Percentiles rank a stretch among this genome's conserved stretches.
These are phyloP conservation scores for Digitonthophagus gazella DNA, from an alignment of 2,888 invertebrate genomes.

Conservation along the genomic window DNA sequence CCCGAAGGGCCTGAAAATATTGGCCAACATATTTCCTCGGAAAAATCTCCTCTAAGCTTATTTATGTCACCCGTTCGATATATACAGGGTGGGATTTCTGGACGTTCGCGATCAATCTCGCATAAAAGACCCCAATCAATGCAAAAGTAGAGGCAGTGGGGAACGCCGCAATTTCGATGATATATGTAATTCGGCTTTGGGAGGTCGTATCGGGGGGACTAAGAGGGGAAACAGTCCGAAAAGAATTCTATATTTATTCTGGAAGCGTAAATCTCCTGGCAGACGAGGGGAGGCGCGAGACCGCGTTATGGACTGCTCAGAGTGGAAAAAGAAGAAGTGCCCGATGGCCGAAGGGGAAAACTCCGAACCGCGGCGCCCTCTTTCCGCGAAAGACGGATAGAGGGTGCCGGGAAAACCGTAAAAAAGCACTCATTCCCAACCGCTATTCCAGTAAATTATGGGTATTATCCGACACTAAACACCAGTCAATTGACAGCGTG, in stretches of 20 bases:
- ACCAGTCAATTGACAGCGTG: conserved; percentile 46
- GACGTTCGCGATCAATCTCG: conserved; percentile 12
- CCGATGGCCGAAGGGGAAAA: conserved; percentile 36
- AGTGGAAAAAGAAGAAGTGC: conserved; percentile 28
- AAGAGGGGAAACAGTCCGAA: neutral
- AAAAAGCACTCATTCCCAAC: conserved; percentile 42
- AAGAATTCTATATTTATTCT: conserved; percentile 39
- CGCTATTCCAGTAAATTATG: conserved; percentile 42
- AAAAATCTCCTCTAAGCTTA: conserved; percentile 1
- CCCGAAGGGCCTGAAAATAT: neutral
- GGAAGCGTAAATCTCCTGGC: conserved; percentile 39
- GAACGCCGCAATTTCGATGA: conserved; percentile 3
- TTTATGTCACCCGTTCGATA: conserved; percentile 4
- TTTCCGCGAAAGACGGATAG: conserved; percentile 38
- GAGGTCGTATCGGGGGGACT: neutral
- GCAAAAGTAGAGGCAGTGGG: neutral
- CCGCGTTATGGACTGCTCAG: conserved; percentile 23
- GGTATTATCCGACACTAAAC: conserved; percentile 48
- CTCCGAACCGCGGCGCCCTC: conserved; percentile 27
- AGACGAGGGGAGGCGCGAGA: conserved; percentile 26
- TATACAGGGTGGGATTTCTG: conserved; percentile 2
- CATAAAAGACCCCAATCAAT: conserved; percentile 7
- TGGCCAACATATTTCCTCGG: conserved; percentile 2
- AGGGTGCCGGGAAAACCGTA: conserved; percentile 38
- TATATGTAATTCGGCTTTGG: conserved; percentile 9